These are phyloP conservation scores for Decapterus maruadsi DNA, from an alignment of 2,797 vertebrate genomes.

Conservation along the genomic window DNA sequence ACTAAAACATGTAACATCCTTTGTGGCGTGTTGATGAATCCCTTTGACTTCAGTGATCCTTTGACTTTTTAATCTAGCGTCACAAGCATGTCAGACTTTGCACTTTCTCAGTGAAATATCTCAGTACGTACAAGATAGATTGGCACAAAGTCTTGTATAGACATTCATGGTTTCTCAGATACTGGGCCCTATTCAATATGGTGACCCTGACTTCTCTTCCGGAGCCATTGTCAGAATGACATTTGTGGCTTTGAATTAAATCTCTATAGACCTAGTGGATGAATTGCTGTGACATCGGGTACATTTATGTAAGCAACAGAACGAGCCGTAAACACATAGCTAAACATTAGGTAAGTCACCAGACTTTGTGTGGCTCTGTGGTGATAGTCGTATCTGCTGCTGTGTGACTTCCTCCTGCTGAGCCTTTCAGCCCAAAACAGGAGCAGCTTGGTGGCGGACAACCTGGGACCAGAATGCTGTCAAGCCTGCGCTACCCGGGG, in stretches of 20 bases:
- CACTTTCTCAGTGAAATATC: neutral
- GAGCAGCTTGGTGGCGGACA: slow-evolving; percentile 62
- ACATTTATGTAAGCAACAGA: neutral
- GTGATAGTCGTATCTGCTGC: slow-evolving; percentile 62
- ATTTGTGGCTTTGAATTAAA: neutral
- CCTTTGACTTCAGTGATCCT: neutral
- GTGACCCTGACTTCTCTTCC: neutral
- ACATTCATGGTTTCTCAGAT: neutral
- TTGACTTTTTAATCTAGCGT: neutral
- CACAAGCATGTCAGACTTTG: neutral
- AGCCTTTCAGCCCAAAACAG: slow-evolving; percentile 63
- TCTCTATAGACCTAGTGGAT: too few relatives aligned
- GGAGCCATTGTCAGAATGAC: neutral
- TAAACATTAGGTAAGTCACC: slow-evolving; percentile 26
- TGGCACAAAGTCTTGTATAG: too few relatives aligned
- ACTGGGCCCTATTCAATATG: neutral
- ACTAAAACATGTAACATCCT: neutral
- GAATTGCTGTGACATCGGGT: neutral
- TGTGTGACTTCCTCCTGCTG: slow-evolving; percentile 63
- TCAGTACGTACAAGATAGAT: neutral
- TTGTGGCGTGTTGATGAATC: neutral
- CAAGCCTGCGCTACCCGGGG: slow-evolving; percentile 66
- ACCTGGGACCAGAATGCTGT: slow-evolving; percentile 69
- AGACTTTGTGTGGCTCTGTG: slow-evolving; percentile 37
- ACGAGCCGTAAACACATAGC: neutral